Evolutionary conservation across 37 sponge, comb jelly and placozoan genomes (phyloP), one percentile per base, ranked within the genome.

Genomic region (Geodia barretti): DNA sequence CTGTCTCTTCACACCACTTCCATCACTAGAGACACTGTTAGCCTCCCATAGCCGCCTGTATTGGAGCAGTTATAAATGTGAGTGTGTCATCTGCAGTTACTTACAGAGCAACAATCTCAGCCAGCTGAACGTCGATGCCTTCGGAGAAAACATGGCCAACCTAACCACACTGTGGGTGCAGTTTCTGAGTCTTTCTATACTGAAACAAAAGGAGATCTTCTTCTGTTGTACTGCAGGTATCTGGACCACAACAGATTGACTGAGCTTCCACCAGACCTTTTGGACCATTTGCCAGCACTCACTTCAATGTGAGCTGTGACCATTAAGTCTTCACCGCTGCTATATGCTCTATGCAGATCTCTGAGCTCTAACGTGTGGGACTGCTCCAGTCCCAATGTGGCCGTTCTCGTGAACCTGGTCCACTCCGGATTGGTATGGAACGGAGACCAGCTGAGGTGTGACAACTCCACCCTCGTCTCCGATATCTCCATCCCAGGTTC

Each of bases 1-100:
- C 73, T 73, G 70, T 32, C 19, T 83, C 20, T 74, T 83, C 67
- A 25, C 40, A 33, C 83, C 83, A 62, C 4, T 83, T 54, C 23
- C 67, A 21, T 60, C 39, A 25, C 58, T 83, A n/a, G 34, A 23
- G n/a, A 4, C 65, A 23, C 75, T 83, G 83, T 83, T 39, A 83
- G 83, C 23, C 1, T 26, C 39, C 40, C 54, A 47, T 14, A 14
- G 54, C 54, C 14, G n/a, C n/a, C n/a, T n/a, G n/a, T n/a, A n/a
- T n/a, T n/a, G n/a, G n/a, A n/a, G n/a, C n/a, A n/a, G n/a, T n/a
- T n/a, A n/a, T n/a, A n/a, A n/a, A n/a, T n/a, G n/a, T n/a, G n/a
- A n/a, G n/a, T n/a, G n/a, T n/a, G n/a, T 36, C 3, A 24, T 4
- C 64, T 72, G 63, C 62, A 81, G 82, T 3, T 40, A 81, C 17